These are phyloP conservation scores for Dasypus novemcinctus DNA, from an alignment of 2,113 vertebrate species.

Conservation along the genomic window DNA sequence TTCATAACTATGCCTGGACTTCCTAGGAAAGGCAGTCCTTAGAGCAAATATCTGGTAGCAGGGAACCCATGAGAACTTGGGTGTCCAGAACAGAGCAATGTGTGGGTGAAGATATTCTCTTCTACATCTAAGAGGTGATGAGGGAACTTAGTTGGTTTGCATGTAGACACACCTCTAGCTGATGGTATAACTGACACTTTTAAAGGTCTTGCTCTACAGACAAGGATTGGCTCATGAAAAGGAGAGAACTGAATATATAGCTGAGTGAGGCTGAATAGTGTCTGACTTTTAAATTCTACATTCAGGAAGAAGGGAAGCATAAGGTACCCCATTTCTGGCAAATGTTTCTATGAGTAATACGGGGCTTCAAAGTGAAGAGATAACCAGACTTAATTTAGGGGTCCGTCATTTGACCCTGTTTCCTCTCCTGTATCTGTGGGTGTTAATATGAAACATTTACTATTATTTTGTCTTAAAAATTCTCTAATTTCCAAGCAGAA, in stretches of 20 bases:
- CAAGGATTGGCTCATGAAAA: background rate
- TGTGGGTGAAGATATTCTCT: no score
- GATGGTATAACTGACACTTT: no score
- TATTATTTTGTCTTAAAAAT: background rate
- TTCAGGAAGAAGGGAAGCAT: background rate
- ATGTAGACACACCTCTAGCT: no score
- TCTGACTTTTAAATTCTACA: background rate
- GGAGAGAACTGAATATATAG: background rate
- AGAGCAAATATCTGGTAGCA: no score
- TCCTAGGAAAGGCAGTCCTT: background rate
- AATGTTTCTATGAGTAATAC: background rate
- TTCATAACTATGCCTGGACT: background rate
- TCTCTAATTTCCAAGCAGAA: background rate
- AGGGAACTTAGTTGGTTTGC: no score
- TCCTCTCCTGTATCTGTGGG: background rate
- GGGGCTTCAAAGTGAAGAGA: background rate
- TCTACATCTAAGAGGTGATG: no score
- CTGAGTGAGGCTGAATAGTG: background rate
- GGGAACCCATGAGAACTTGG: no score
- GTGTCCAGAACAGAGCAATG: no score
- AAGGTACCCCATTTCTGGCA: accelerated
- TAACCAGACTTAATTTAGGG: background rate
- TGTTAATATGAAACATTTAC: background rate
- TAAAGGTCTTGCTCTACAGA: background rate
- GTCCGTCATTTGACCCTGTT: background rate